phyloP scores from a whole-genome alignment of 2,113 vertebrate genomes.

The Orthonyx spaldingii region DNA sequence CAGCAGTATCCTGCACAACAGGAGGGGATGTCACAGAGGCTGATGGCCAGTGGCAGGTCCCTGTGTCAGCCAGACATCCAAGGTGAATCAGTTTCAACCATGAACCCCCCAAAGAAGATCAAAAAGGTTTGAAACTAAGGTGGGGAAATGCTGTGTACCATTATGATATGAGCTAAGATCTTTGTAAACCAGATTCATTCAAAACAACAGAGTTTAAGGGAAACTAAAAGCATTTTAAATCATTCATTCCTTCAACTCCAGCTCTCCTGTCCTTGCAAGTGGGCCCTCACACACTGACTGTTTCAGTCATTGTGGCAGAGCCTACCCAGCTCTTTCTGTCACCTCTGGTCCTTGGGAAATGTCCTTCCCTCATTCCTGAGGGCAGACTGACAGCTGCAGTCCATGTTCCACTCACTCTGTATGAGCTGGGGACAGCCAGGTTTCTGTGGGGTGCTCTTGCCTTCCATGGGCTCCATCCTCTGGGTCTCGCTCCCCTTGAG shows the following conservation, averaged over 20 bases:
- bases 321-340: background rate
- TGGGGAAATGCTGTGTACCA: background rate
- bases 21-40: background rate
- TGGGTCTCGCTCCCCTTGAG: background rate
- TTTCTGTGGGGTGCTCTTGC: background rate
- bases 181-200: background rate
- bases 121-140: background rate
- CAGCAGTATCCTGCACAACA: background rate
- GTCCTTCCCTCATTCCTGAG: background rate
- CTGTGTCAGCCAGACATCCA: background rate
- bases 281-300: background rate
- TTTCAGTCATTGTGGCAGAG: background rate
- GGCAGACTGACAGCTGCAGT: background rate
- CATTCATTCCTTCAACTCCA: background rate
- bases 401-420: background rate
- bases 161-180: background rate
- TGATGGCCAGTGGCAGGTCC: background rate
- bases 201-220: background rate
- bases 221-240: background rate
- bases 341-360: background rate
- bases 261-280: background rate
- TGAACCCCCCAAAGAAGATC: background rate
- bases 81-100: accelerated
- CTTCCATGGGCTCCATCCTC: background rate
- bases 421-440: background rate